phyloP scores from a whole-genome alignment of 2,888 invertebrate genomes.

The Athalia rosae region DNA sequence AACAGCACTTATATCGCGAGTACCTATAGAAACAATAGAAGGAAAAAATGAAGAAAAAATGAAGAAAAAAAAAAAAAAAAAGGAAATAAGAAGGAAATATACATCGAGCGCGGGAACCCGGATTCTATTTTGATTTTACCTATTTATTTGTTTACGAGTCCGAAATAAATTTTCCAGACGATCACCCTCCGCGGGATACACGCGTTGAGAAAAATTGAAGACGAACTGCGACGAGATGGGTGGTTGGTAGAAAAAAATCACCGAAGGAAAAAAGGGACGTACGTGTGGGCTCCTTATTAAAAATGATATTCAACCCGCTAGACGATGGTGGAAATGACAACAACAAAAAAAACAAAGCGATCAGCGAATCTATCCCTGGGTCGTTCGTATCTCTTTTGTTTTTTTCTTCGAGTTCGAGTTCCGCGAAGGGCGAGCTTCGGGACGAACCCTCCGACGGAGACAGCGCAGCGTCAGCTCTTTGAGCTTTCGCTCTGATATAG shows the following conservation, averaged over 20 bases:
- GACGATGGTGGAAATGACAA: too few species aligned
- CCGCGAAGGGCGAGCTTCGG: too few species aligned
- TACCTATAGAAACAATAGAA: neutral
- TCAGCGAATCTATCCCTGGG: too few species aligned
- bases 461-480: neutral
- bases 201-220: too few species aligned
- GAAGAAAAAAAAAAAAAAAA: neutral
- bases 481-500: neutral
- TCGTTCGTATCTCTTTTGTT: neutral
- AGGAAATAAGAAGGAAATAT: neutral
- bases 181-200: neutral
- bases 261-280: neutral
- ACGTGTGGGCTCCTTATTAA: too few species aligned
- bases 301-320: too few species aligned
- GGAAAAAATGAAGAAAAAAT: neutral
- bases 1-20: neutral
- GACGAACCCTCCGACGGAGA: too few species aligned
- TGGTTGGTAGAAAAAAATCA: neutral
- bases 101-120: neutral
- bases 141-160: constrained; percentile 22
- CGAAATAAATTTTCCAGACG: neutral
- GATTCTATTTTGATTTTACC: constrained; percentile 3
- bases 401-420: too few species aligned
- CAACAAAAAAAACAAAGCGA: too few species aligned
- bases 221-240: too few species aligned